Conservation (phyloP, 2,113 vertebrate species). For the Nothoprocta pentlandii region DNA sequence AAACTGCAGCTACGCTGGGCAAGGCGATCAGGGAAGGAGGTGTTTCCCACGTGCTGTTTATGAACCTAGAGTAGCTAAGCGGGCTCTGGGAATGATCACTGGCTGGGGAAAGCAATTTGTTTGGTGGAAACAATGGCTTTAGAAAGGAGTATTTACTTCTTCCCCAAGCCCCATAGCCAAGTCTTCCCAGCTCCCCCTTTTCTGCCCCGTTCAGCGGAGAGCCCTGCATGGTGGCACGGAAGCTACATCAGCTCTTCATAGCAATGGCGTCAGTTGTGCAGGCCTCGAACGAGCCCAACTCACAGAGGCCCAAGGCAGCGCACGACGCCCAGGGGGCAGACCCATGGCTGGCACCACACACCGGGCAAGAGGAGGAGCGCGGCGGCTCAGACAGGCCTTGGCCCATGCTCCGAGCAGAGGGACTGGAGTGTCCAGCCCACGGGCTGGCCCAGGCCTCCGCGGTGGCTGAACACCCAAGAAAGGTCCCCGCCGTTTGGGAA, state of each 20-base stretch:
- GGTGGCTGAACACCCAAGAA: background rate
- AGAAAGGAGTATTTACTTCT: background rate
- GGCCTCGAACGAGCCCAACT: background rate
- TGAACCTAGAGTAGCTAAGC: background rate
- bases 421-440: too few species aligned
- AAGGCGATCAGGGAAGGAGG: background rate
- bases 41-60: background rate
- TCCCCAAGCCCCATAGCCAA: background rate
- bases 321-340: background rate
- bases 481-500: background rate
- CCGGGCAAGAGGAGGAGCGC: too few species aligned
- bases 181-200: background rate
- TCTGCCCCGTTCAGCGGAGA: background rate
- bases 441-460: background rate
- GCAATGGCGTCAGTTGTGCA: background rate
- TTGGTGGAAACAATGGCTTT: background rate
- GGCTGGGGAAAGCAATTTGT: rapidly evolving
- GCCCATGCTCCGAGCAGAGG: background rate
- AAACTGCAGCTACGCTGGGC: background rate
- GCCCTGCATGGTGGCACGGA: background rate
- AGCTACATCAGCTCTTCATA: background rate
- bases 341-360: background rate
- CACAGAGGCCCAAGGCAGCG: rapidly evolving
- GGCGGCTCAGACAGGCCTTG: background rate
- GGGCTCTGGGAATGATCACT: background rate